Evolutionary conservation across 2,888 invertebrate genomes (phyloP).

Genomic region (Atethmia centrago): DNA sequence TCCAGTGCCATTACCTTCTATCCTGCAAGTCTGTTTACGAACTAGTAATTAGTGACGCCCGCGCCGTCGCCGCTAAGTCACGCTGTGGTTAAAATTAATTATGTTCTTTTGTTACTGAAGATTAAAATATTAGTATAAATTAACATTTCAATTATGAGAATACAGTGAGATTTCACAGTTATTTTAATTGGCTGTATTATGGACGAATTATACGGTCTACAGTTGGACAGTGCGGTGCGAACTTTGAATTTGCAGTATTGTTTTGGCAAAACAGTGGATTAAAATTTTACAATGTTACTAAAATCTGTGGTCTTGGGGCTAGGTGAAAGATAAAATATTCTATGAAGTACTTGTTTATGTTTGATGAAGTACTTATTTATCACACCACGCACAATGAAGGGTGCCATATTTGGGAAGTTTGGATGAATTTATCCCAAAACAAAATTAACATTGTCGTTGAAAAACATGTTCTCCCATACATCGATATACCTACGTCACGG

Average conservation of each 20-base stretch:
- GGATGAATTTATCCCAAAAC: no score
- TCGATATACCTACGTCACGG: no score
- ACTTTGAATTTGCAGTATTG: neutral
- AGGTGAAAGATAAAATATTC: neutral
- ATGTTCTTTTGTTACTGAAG: conserved; percentile 16
- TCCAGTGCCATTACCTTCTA: conserved; percentile 17
- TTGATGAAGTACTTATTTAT: no score
- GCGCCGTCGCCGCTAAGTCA: conserved; percentile 8
- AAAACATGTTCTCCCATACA: no score
- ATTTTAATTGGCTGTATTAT: conserved; percentile 2
- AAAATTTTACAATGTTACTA: neutral
- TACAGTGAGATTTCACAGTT: conserved; percentile 23
- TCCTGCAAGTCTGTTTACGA: conserved; percentile 17
- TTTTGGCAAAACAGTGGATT: neutral
- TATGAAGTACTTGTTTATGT: neutral
- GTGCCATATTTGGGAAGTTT: no score
- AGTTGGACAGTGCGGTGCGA: neutral
- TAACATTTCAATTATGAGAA: conserved; percentile 7
- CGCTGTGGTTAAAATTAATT: conserved; percentile 15
- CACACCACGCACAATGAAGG: no score
- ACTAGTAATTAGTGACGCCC: conserved; percentile 46
- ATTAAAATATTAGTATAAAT: neutral
- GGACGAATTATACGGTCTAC: neutral
- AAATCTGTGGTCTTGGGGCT: neutral
- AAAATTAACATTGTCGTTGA: no score